Base-by-base conservation (phyloP, 2,888 invertebrate genomes). In the Cataglyphis livida region DNA sequence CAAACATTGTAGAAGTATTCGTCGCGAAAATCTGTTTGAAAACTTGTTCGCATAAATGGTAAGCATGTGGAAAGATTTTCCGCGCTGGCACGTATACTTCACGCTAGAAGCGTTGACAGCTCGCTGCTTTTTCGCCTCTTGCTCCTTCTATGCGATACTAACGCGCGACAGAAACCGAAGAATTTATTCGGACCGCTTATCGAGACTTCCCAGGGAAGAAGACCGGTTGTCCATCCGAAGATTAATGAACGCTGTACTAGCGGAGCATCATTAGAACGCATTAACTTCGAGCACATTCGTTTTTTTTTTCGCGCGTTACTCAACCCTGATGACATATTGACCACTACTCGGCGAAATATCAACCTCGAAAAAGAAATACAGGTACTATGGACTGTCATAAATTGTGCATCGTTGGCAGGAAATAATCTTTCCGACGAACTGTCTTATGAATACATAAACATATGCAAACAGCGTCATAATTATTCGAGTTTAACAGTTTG, bases 251-350 rank as follows among this genome's bases (percentile, higher is more conserved):
- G 84, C 74, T 10, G 64, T 54, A 75, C 75, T 81, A 79, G 88
- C 86, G 79, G 75, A 78, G 82, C 85, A 85, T 88, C 90, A 89
- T 90, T 90, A 90, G 87, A 89, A 89, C 85, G 83, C 90, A 89
- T 89, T 91, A 90, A 89, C 86, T 85, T 73, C 74, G 57, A 51
- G 70, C 76, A 48, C 74, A 81, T 78, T 83, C 21, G 32, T 35
- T 44, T 57, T 57, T 51, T 57, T 62, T 57, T 62, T 57, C 71
- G 54, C 61, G 28, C 68, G 41, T 32, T 61, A 57, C 54, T 71
- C 82, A 78, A 82, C 78, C 85, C 85, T 88, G 87, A 87, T 88
- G 88, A 87, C 84, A 74, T 86, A 88, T 87, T 82, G 88, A 88
- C 82, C 85, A 82, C 83, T 70, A 66, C 70, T 84, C 82, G 70